Evolutionary conservation across 2,797 vertebrate genomes (phyloP).

Genomic region (Sebastes iracundus): DNA sequence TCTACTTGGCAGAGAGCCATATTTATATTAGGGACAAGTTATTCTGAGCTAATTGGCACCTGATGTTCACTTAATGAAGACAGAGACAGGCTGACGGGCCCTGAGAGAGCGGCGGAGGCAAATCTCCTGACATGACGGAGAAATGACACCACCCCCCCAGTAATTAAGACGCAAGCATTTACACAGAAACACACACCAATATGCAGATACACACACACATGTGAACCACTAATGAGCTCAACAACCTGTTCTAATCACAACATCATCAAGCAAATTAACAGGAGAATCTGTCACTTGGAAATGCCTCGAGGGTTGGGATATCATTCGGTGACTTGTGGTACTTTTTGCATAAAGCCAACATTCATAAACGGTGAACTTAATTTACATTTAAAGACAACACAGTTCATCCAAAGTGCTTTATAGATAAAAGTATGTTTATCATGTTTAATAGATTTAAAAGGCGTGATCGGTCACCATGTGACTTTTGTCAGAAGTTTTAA

Average conservation of each 20-base stretch:
- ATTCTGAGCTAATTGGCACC: constrained; percentile 83
- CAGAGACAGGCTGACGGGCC: constrained; percentile 62
- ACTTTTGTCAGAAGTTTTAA: too few relatives aligned
- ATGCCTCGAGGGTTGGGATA: neutral
- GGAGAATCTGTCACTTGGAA: constrained; percentile 9
- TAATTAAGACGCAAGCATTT: constrained; percentile 76
- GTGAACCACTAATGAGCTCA: constrained; percentile 59
- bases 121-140: constrained; percentile 73
- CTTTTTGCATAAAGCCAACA: neutral
- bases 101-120: constrained; percentile 58
- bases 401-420: neutral
- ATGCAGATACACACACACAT: neutral
- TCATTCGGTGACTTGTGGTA: fast-evolving
- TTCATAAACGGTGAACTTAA: neutral
- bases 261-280: constrained; percentile 57
- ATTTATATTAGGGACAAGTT: constrained; percentile 69
- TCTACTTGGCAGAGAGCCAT: constrained; percentile 76
- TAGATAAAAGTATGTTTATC: too few relatives aligned
- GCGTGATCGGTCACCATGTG: neutral
- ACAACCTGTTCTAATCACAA: constrained; percentile 69
- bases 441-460: neutral
- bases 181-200: constrained; percentile 32
- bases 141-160: constrained; percentile 55
- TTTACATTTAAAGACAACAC: neutral
- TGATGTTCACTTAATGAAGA: constrained; percentile 86